A percentile compares a stretch with the other conserved stretches of the same genome.
Conservation (phyloP, 2,888 invertebrate species). For the Pimpla rufipes region DNA sequence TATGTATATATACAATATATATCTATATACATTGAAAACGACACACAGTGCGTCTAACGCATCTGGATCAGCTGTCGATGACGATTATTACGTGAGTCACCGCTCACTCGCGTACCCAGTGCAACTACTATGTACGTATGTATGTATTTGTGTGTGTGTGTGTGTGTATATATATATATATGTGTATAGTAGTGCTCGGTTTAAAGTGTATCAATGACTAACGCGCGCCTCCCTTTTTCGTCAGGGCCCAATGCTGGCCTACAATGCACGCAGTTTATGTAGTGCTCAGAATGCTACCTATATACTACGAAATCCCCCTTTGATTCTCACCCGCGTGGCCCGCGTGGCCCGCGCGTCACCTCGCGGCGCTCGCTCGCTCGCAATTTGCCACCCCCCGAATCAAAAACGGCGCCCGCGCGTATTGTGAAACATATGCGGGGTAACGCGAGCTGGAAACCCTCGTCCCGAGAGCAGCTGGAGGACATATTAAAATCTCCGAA, state of each 20-base stretch:
- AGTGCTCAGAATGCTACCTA: neutral
- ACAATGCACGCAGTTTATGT: slow-evolving; percentile 38
- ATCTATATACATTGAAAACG: slow-evolving; percentile 37
- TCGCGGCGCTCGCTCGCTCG: slow-evolving; percentile 40
- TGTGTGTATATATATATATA: slow-evolving; percentile 9
- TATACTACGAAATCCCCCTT: slow-evolving; percentile 62
- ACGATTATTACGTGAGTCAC: slow-evolving; percentile 82
- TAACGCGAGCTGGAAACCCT: neutral
- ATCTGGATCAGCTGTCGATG: slow-evolving; percentile 82
- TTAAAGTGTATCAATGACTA: slow-evolving; percentile 83
- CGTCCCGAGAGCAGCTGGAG: neutral
- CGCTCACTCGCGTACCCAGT: slow-evolving; percentile 63
- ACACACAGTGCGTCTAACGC: slow-evolving; percentile 64
- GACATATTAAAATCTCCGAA: neutral
- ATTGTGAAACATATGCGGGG: slow-evolving; percentile 13
- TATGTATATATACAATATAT: no score
- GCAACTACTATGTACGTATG: neutral
- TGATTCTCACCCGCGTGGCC: slow-evolving; percentile 56
- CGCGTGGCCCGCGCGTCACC: slow-evolving; percentile 56
- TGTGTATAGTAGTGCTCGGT: slow-evolving; percentile 69
- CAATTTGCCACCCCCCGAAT: slow-evolving; percentile 15
- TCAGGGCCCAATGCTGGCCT: slow-evolving; percentile 38
- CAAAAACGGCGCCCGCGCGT: slow-evolving; percentile 6
- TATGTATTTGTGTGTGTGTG: neutral
- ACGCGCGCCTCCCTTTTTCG: slow-evolving; percentile 72